A percentile compares a stretch with the other conserved stretches of the same genome.
These are phyloP conservation scores for Trachythela sp. DNA, from an alignment of 64 coral and sea anemone species.

Conservation along the genomic window DNA sequence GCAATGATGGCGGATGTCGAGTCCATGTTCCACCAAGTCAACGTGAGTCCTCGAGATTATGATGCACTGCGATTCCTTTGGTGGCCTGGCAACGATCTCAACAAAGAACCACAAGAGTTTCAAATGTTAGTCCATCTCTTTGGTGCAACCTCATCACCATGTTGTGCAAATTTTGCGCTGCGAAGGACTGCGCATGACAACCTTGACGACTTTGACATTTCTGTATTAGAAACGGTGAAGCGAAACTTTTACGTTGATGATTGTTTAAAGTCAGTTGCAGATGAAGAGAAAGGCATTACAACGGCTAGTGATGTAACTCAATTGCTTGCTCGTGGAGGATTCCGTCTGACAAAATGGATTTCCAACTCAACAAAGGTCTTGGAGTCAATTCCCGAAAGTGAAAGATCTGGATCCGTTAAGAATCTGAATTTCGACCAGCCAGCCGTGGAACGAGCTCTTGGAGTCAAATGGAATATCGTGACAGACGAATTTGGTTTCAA, in stretches of 20 bases:
- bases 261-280: not conserved
- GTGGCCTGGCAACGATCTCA: constrained; percentile 3
- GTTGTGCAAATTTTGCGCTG: not conserved
- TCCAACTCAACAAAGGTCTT: not conserved
- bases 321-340: not conserved
- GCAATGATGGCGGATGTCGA: constrained; percentile 14
- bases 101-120: constrained; percentile 10
- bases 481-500: not conserved
- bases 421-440: not conserved
- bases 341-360: too few species aligned
- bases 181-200: constrained; percentile 19
- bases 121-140: constrained; percentile 28
- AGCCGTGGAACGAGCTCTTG: not conserved
- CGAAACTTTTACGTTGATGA: not conserved
- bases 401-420: not conserved
- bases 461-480: not conserved
- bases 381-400: not conserved
- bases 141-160: not conserved
- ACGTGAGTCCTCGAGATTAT: not conserved
- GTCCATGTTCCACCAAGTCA: constrained; percentile 10
- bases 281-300: not conserved
- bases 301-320: not conserved
- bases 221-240: not conserved
- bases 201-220: not conserved
- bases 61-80: constrained; percentile 19